phyloP scores from a whole-genome alignment of 2,797 vertebrate species.

The Anniella stebbinsi region DNA sequence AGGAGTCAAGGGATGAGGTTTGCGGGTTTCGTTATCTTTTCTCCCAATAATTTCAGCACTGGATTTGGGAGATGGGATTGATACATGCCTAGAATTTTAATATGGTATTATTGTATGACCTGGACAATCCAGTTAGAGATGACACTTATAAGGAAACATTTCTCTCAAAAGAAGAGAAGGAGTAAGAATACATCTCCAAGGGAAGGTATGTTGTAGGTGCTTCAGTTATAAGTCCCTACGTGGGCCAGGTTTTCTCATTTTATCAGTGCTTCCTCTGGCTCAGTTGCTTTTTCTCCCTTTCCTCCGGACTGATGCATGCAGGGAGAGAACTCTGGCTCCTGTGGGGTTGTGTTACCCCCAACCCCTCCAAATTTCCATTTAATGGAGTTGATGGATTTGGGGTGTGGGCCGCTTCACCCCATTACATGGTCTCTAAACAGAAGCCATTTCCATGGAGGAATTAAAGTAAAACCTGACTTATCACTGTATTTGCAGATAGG shows the following conservation, averaged over 20 bases:
- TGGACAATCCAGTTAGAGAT: neutral
- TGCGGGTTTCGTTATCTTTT: neutral
- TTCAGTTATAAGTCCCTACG: neutral
- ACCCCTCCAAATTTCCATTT: neutral
- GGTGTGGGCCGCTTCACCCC: neutral
- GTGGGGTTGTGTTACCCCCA: neutral
- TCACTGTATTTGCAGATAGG: neutral
- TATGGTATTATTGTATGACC: neutral
- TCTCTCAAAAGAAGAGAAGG: neutral
- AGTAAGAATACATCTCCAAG: neutral
- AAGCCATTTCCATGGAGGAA: neutral
- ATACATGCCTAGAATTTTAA: neutral
- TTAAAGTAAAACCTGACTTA: neutral
- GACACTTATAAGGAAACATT: neutral
- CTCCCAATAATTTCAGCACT: neutral
- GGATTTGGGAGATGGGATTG: neutral
- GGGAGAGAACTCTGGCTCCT: neutral
- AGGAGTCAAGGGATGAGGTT: neutral
- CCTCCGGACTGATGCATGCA: neutral
- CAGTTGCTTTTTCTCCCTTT: neutral
- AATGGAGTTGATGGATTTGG: neutral
- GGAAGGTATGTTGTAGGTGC: neutral
- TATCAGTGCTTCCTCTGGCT: neutral
- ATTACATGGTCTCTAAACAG: neutral
- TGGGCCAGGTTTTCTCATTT: neutral